Base-by-base conservation (phyloP, 2,113 vertebrate species). In the Phylloscopus whistleri region DNA sequence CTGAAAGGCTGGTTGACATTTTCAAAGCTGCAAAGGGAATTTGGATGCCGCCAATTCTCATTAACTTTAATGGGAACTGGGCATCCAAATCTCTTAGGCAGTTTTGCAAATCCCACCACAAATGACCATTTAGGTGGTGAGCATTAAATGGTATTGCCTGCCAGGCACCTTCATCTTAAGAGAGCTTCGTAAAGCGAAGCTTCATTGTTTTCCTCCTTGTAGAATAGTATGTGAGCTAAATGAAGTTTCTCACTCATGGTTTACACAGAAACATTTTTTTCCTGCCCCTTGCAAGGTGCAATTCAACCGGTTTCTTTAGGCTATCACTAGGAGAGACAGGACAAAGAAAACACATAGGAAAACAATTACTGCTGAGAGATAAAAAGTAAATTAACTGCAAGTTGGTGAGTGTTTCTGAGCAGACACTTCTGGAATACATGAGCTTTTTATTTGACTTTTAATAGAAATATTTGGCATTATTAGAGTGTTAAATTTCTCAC, bases 391-490 rank as follows among this genome's bases (percentile, higher is more conserved):
- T 96, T 52, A 90, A 53, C 62, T 75, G 67, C 80, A 80, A 92
- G 91, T 82, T 94, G 78, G 84, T 93, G 73, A 94, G 82, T 87
- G 95, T 97, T 96, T 97, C 92, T 93, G 90, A 96, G 89, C 84
- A 94, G 84, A 95, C 83, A 82, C 90, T 97, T 97, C 88, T 68
- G 87, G 97, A 97, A 96, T 83, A 90, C 28, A 79, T 31, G 44
- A 53, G 49, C 10, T 89, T 97, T 97, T 97, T 94, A 93, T 93
- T 86, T 96, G 63, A 90, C 80, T 97, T 97, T 96, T 93, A 96
- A 96, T 74, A 96, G 97, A 97, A 97, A 98, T 97, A 98, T 97
- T 97, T 98, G 87, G 93, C 94, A 93, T 96, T 97, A 97, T 95
- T 87, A 97, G 86, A 94, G 89, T 84, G 92, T 95, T 96, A 73